Evolutionary conservation across 2,888 invertebrate genomes (phyloP).

Genomic region (Lepeophtheirus nordmannii): DNA sequence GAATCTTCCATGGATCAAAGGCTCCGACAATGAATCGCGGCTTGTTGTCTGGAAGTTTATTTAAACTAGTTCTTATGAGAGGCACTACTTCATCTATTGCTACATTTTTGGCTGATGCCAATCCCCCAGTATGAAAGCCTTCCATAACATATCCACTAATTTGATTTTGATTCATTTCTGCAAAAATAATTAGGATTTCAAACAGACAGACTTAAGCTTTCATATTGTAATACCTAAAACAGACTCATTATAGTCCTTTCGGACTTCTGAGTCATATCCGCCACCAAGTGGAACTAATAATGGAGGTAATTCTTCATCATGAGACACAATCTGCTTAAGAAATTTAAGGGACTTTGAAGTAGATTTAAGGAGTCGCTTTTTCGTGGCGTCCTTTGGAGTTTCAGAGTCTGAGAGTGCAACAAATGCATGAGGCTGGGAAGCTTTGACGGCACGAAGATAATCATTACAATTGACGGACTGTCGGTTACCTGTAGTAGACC

Average conservation of each 20-base stretch:
- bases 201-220: not conserved
- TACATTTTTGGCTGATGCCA: conserved; percentile 41
- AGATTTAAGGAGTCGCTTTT: conserved; percentile 55
- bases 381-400: conserved; percentile 47
- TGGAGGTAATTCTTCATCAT: conserved; percentile 35
- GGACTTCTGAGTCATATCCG: conserved; percentile 49
- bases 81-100: conserved; percentile 41
- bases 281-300: conserved; percentile 43
- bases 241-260: conserved; percentile 46
- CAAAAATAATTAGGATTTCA: not conserved
- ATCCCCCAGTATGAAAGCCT: conserved; percentile 60
- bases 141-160: conserved; percentile 61
- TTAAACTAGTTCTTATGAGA: conserved; percentile 42
- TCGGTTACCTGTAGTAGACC: not conserved
- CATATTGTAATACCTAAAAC: not conserved
- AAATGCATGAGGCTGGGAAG: conserved; percentile 63
- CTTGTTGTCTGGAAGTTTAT: conserved; percentile 49
- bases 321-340: conserved; percentile 30
- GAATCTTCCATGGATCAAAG: conserved; percentile 55
- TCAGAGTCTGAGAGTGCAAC: conserved; percentile 63
- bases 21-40: conserved; percentile 57
- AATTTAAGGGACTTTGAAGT: conserved; percentile 51
- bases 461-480: not conserved
- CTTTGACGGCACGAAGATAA: conserved; percentile 61
- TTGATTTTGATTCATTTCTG: conserved; percentile 33